Evolutionary conservation across 2,113 vertebrate genomes (phyloP).

Genomic region (Dasyprocta punctata): DNA sequence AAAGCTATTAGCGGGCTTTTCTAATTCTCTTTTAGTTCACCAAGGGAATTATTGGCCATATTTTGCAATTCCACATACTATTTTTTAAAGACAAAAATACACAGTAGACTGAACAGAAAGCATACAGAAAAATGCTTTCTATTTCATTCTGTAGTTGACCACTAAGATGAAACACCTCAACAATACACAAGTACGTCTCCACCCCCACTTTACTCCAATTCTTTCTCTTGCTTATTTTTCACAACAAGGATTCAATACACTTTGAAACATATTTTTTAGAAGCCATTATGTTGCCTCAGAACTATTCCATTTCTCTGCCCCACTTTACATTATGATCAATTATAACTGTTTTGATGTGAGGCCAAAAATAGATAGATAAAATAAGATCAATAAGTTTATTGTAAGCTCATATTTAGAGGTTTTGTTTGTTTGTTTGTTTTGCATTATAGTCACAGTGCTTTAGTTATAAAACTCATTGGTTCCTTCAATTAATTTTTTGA

Average conservation of each 20-base stretch:
- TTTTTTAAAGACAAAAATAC: conserved; percentile 60
- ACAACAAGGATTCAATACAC: background rate
- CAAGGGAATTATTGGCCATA: background rate
- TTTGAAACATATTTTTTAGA: background rate
- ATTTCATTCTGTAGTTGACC: conserved; percentile 6
- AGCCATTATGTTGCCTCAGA: background rate
- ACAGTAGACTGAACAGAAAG: conserved; percentile 45
- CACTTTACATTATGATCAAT: conserved; percentile 16
- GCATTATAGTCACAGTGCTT: background rate
- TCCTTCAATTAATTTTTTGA: background rate
- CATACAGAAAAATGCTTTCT: conserved; percentile 27
- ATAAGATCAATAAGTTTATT: background rate
- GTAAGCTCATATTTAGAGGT: background rate
- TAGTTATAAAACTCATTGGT: background rate
- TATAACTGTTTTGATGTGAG: background rate
- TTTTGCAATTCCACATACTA: background rate
- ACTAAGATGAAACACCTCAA: background rate
- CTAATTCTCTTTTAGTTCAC: conserved; percentile 58
- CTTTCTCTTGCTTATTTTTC: conserved; percentile 2
- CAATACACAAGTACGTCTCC: background rate
- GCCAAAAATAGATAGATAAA: background rate
- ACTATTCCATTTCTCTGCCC: background rate
- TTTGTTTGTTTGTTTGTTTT: too few species aligned
- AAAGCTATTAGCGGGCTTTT: conserved; percentile 61
- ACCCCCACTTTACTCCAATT: background rate